Evolutionary conservation across 2,888 invertebrate genomes (phyloP), one percentile per base, ranked within the genome.

Genomic region (Caenorhabditis parvicauda): DNA sequence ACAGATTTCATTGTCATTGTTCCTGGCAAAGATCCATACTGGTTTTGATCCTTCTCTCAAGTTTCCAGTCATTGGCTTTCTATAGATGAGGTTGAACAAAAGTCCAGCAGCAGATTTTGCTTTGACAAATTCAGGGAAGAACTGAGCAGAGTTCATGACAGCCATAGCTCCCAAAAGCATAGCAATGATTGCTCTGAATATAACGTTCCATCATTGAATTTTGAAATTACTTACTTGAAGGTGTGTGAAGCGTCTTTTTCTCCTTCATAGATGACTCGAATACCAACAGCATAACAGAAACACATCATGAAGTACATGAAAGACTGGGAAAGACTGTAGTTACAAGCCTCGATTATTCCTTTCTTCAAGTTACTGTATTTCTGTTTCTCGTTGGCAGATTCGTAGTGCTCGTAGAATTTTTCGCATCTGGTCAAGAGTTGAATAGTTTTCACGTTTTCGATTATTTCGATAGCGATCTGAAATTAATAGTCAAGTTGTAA

Each of bases 401-500:
- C 47, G 60, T 80, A 82, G 49, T 72, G 75, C 3, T 77, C 65
- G 22, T 75, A 71, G 64, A 83, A 83, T 24, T 68, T 59, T n/a
- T 67, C 54, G 49, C 83, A 83, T 47, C 81, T 72, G 3, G 81
- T 81, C 17, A 84, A 65, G 28, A 83, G 73, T 21, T 83, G 83
- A 9, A 84, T 82, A 3, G 83, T 83, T 50, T 81, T 68, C 1
- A 84, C 81, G 51, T 83, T 83, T 64, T 82, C 83, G 27, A 84
- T 77, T 17, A 81, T 81, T 67, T 84, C 84, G 29, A 81, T 77
- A 7, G 82, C 82, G 27, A 83, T 65, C 78, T 79, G 56, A 48
- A 74, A 57, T 9, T 21, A 17, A 19, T 19, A 21, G 7, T 19
- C 7, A 4, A 19, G 42, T 5, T 12, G 5, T 3, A 42, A 41